Base-by-base conservation (phyloP, 2,797 vertebrate genomes). In the Hephaestus fuliginosus region DNA sequence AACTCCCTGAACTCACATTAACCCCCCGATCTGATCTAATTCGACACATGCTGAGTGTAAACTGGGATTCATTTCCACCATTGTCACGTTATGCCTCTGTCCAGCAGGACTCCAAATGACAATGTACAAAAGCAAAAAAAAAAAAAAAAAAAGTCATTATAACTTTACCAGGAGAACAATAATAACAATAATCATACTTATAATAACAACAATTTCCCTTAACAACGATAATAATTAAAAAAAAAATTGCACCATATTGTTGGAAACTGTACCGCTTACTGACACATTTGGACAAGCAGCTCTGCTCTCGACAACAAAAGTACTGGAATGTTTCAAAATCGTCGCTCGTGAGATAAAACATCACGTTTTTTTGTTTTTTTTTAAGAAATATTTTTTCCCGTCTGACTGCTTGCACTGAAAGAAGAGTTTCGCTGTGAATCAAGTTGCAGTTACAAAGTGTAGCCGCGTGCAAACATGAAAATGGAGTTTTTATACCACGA, bases 71-170 rank as follows among this genome's bases (percentile, higher is more conserved):
- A 85, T 88, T 86, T 93, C 89, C 80, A 89, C 73, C 91, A 88
- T 90, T 94, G 94, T 93, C 94, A 95, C 22, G 63, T 91, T 92
- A 90, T 84, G 93, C 94, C 95, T 93, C 95, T 96, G 96, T 94
- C 96, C 96, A 96, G 96, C 96, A 96, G 96, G 95, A 95, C 94
- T 93, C 92, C 86, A 88, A 92, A 92, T 95, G 94, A 96, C 94
- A 94, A 94, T 86, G 86, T 56, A 89, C 76, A 90, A 80, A 83
- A 86, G 25, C 8, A 89, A 73, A 88, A 81, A 86, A 81, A 85
- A 86, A 67, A 74, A 58, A 71, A 81, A 85, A 85, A 82, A 72
- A 86, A 71, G 22, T 55, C 5, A 62, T 56, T 60, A 75, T 20
- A 88, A 85, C 86, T 89, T 94, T 87, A 91, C 86, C 88, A 87